phyloP scores from a whole-genome alignment of 2,888 invertebrate genomes.

The Thelaira solivaga region DNA sequence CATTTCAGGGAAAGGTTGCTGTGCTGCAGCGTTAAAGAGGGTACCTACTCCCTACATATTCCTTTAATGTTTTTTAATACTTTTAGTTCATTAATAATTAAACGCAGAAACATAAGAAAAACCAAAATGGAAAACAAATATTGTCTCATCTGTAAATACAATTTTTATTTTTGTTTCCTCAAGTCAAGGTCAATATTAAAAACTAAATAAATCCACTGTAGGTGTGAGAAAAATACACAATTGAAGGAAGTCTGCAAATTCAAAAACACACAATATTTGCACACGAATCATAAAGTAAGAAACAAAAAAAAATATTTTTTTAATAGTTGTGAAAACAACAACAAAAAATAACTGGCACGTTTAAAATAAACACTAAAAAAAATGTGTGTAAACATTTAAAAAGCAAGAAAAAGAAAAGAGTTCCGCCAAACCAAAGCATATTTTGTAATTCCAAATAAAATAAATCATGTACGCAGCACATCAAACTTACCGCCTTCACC shows the following conservation, averaged over 20 bases:
- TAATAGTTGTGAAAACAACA: constrained; percentile 12
- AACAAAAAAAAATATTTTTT: neutral
- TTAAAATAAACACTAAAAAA: neutral
- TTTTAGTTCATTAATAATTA: neutral
- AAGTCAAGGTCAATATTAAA: constrained; percentile 52
- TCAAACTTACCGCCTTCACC: constrained; percentile 40
- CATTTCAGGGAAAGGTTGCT: too few species aligned
- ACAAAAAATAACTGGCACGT: too few species aligned
- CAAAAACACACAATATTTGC: constrained; percentile 12
- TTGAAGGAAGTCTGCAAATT: constrained; percentile 7
- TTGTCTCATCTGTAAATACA: neutral
- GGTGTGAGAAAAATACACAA: constrained; percentile 43
- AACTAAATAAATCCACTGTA: constrained; percentile 19
- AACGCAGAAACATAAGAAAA: neutral
- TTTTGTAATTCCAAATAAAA: neutral
- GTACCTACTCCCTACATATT: too few species aligned
- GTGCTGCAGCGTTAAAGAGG: too few species aligned
- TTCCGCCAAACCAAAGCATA: neutral
- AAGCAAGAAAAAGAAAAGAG: neutral
- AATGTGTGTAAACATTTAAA: neutral
- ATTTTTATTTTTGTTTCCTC: constrained; percentile 15
- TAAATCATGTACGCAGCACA: neutral
- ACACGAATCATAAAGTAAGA: neutral
- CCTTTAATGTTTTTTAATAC: too few species aligned
- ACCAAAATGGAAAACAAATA: constrained; percentile 9